Evolutionary conservation across 2,113 vertebrate genomes (phyloP).

Genomic region (Corvus cornix): DNA sequence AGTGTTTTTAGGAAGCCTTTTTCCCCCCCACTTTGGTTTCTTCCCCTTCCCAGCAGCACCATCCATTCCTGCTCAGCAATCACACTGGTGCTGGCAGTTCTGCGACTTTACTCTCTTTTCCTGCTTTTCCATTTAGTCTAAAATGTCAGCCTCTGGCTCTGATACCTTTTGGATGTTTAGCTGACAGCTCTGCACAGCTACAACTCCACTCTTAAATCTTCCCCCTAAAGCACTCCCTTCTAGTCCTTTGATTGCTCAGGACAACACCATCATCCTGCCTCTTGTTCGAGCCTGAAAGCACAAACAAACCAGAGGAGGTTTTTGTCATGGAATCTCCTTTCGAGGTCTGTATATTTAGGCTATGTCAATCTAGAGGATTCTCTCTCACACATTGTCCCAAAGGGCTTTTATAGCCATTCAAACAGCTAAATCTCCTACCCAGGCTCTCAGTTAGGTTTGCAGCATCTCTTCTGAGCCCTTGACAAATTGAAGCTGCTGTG

Average conservation of each 20-base stretch:
- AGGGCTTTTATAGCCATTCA: neutral
- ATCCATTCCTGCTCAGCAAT: neutral
- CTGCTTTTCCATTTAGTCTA: neutral
- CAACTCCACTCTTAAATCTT: neutral
- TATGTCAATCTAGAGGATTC: neutral
- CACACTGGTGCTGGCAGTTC: neutral
- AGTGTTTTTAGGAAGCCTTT: neutral
- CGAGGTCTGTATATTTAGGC: neutral
- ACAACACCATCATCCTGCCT: neutral
- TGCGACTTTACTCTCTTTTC: neutral
- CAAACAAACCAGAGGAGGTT: neutral
- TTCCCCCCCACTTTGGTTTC: accelerated
- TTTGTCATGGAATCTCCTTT: neutral
- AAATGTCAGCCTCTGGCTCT: neutral
- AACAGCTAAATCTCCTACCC: neutral
- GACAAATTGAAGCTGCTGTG: neutral
- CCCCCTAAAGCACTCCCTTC: neutral
- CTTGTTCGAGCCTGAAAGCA: neutral
- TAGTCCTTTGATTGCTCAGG: neutral
- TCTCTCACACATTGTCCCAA: neutral
- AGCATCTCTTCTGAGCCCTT: neutral
- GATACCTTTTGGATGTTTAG: neutral
- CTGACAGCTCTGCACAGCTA: neutral
- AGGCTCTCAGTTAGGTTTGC: neutral
- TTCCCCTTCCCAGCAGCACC: neutral